Evolutionary conservation across 2,113 vertebrate species (phyloP).

Genomic region (Dendropsophus ebraccatus): DNA sequence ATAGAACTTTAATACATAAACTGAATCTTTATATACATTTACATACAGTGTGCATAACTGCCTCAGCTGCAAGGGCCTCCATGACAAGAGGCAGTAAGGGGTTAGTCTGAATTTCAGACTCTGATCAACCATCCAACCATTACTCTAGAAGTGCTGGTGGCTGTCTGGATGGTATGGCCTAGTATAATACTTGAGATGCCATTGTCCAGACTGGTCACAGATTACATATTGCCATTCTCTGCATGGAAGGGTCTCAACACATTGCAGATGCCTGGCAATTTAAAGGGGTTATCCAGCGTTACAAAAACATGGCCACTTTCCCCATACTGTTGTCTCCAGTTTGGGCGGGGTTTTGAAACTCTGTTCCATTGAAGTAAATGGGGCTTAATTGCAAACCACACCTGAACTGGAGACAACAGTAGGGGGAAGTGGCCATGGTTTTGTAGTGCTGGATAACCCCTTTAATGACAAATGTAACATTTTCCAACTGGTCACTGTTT

Average conservation of each 20-base stretch:
- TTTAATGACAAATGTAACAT: too few species aligned
- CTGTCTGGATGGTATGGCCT: neutral
- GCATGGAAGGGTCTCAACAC: neutral
- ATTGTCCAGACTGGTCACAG: too few species aligned
- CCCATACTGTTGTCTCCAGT: too few species aligned
- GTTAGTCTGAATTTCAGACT: slow-evolving; percentile 15
- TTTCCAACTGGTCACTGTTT: neutral
- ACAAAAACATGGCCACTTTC: too few species aligned
- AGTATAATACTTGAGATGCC: neutral
- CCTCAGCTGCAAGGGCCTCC: neutral
- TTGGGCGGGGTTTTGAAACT: too few species aligned
- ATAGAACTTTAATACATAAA: slow-evolving; percentile 45
- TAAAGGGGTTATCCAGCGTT: too few species aligned
- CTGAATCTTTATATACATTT: slow-evolving; percentile 49
- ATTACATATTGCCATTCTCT: neutral
- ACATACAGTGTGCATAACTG: slow-evolving; percentile 42
- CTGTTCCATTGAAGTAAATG: too few species aligned
- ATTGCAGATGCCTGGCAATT: neutral
- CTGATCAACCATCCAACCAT: neutral
- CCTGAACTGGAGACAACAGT: too few species aligned
- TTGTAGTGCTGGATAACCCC: too few species aligned
- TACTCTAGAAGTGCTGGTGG: neutral
- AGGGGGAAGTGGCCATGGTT: too few species aligned
- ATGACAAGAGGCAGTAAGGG: slow-evolving; percentile 5
- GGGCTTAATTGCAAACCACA: too few species aligned